These are phyloP conservation scores for Galleria mellonella DNA, from an alignment of 1,140 invertebrate genomes.

Conservation along the genomic window DNA sequence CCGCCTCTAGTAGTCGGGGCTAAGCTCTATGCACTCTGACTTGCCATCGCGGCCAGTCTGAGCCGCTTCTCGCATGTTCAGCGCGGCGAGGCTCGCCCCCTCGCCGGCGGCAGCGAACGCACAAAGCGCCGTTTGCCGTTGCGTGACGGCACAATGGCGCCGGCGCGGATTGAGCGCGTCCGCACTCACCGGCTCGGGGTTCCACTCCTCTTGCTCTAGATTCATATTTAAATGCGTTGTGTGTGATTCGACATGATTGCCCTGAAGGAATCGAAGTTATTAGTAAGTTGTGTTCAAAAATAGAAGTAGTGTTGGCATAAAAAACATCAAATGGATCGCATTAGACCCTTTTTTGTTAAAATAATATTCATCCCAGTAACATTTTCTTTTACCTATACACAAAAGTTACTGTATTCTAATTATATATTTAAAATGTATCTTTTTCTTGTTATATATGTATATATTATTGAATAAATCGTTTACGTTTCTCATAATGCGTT, in stretches of 20 bases:
- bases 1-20: slow-evolving; percentile 50
- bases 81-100: slow-evolving; percentile 30
- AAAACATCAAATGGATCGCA: slow-evolving; percentile 5
- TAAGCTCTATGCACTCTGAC: slow-evolving; percentile 52
- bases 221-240: slow-evolving; percentile 41
- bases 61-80: slow-evolving; percentile 55
- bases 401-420: neutral
- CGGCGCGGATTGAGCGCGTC: slow-evolving; percentile 2
- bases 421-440: neutral
- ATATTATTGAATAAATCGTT: neutral
- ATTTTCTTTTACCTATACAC: neutral
- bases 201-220: slow-evolving; percentile 28
- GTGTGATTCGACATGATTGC: slow-evolving; percentile 18
- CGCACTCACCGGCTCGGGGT: slow-evolving; percentile 24
- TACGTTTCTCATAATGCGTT: neutral
- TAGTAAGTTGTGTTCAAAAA: slow-evolving; percentile 53
- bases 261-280: slow-evolving; percentile 33
- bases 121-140: slow-evolving; percentile 4
- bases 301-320: neutral
- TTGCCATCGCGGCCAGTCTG: slow-evolving; percentile 54
- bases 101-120: slow-evolving; percentile 17
- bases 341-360: slow-evolving; percentile 11
- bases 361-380: slow-evolving; percentile 1
- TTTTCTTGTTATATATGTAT: neutral
- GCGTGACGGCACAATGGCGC: slow-evolving; percentile 1